Percentiles rank a stretch among this genome's conserved stretches.
phyloP scores from a whole-genome alignment of 2,888 invertebrate species.

The Argyra leucocephala region DNA sequence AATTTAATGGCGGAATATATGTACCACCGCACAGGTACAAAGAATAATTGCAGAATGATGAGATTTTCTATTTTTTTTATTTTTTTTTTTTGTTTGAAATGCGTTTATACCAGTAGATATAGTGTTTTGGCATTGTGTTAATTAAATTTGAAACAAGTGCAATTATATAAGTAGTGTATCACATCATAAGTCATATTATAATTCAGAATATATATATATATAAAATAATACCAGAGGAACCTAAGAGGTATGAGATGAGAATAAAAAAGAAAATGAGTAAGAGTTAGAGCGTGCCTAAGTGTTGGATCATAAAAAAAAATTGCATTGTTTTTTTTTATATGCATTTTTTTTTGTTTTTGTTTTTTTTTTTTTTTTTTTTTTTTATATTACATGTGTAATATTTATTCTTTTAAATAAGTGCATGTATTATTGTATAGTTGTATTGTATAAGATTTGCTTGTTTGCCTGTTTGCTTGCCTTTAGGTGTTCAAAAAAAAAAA shows the following conservation, averaged over 20 bases:
- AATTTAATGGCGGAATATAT: too few species aligned
- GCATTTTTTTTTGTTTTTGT: not conserved
- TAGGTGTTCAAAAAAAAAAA: not conserved
- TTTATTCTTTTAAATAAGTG: too few species aligned
- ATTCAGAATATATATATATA: not conserved
- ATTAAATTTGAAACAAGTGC: slow-evolving; percentile 2
- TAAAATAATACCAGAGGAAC: too few species aligned
- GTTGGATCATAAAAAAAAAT: not conserved
- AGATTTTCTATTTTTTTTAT: too few species aligned
- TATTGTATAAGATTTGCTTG: too few species aligned
- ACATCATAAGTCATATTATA: not conserved
- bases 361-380: too few species aligned
- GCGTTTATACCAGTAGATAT: too few species aligned
- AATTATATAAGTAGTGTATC: not conserved
- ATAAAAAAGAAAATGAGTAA: not conserved
- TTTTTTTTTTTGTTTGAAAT: too few species aligned
- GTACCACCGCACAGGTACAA: too few species aligned
- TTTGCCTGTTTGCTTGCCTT: too few species aligned
- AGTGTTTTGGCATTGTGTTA: not conserved
- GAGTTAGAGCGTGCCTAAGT: not conserved
- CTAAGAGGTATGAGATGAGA: not conserved
- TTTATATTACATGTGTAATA: not conserved
- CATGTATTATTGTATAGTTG: not conserved
- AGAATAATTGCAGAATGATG: too few species aligned
- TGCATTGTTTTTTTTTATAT: not conserved